These are phyloP conservation scores for Rhamphomyia laevipes DNA, from an alignment of 2,888 invertebrate genomes.

Conservation along the genomic window DNA sequence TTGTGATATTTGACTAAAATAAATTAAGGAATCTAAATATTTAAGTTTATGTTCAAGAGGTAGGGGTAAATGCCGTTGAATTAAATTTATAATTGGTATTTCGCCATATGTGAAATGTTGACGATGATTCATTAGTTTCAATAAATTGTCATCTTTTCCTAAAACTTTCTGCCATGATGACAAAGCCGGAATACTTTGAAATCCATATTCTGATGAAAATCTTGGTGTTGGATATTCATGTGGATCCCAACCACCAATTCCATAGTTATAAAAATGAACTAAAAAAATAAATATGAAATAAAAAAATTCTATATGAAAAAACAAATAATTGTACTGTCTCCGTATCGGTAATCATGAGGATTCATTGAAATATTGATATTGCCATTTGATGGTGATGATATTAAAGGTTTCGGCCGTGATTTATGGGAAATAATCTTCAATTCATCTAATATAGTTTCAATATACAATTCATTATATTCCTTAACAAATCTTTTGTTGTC, in stretches of 20 bases:
- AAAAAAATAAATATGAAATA: slow-evolving; percentile 19
- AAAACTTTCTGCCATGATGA: slow-evolving; percentile 52
- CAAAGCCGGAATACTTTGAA: slow-evolving; percentile 75
- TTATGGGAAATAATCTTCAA: slow-evolving; percentile 35
- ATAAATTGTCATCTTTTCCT: slow-evolving; percentile 42
- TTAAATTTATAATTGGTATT: slow-evolving; percentile 46
- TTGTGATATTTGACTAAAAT: slow-evolving; percentile 81
- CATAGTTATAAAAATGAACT: slow-evolving; percentile 86
- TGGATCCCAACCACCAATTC: slow-evolving; percentile 67
- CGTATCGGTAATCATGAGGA: slow-evolving; percentile 69
- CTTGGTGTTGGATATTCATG: slow-evolving; percentile 67
- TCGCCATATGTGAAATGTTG: slow-evolving; percentile 79
- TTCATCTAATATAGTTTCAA: slow-evolving; percentile 56
- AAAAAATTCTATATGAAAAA: background rate
- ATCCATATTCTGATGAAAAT: slow-evolving; percentile 93
- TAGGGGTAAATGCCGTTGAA: slow-evolving; percentile 51
- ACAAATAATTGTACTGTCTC: slow-evolving; percentile 54
- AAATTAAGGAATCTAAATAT: slow-evolving; percentile 58
- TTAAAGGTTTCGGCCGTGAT: slow-evolving; percentile 40
- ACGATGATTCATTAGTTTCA: slow-evolving; percentile 58
- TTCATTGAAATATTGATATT: slow-evolving; percentile 56
- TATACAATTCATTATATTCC: slow-evolving; percentile 78
- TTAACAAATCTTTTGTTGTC: slow-evolving; percentile 46
- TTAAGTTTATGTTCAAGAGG: slow-evolving; percentile 41
- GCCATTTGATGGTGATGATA: slow-evolving; percentile 91